Evolutionary conservation across 2,888 invertebrate genomes (phyloP).

Genomic region (Pilophorus perplexus): DNA sequence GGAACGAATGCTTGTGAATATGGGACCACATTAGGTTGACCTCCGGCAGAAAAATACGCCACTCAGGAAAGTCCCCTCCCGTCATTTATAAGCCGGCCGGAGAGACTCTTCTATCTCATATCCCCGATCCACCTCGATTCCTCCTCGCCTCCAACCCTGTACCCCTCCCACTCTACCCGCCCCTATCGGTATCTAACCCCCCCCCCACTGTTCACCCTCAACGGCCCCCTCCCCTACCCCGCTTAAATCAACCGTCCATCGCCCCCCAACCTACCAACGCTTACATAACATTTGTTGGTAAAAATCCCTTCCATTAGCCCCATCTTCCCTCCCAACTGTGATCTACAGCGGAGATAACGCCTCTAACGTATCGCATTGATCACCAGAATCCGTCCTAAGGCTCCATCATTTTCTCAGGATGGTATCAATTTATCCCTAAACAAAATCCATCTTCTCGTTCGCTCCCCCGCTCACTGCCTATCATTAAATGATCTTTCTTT

Average conservation of each 20-base stretch:
- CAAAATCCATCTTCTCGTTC: no score
- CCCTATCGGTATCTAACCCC: no score
- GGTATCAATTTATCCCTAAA: conserved; percentile 8
- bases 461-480: no score
- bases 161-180: no score
- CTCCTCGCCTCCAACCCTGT: no score
- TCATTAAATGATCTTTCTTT: no score
- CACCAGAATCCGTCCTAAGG: conserved; percentile 11
- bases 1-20: neutral
- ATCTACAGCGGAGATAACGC: conserved; percentile 11
- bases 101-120: no score
- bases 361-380: conserved; percentile 5
- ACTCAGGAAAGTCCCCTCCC: neutral
- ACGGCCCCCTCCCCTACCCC: no score
- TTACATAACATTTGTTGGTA: conserved; percentile 20
- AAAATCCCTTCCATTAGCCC: conserved; percentile 27
- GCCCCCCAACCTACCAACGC: neutral
- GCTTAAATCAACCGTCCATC: no score
- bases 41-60: conserved; percentile 8
- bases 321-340: no score
- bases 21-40: neutral
- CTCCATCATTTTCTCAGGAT: conserved; percentile 19
- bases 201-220: no score
- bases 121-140: no score
- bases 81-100: conserved; percentile 10